Base-by-base conservation (phyloP, 2,888 invertebrate genomes). In the Imbricaverruca yamaguchii region DNA sequence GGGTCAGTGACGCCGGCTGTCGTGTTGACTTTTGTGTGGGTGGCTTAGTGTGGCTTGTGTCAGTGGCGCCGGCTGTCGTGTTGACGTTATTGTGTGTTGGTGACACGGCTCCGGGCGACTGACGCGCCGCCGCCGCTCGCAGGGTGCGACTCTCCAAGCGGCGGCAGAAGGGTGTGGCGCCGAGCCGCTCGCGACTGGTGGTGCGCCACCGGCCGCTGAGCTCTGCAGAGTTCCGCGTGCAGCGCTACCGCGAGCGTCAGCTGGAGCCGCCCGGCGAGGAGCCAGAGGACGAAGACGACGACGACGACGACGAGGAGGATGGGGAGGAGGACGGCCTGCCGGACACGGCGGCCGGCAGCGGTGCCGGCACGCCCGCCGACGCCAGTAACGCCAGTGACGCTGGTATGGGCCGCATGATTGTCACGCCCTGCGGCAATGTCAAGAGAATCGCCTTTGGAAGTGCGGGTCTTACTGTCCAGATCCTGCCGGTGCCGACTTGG, bases 111-210 rank as follows among this genome's bases (percentile, higher is more conserved):
- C 39, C 39, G 39, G 39, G 2, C 39, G 39, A 39, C 25, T 57
- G 15, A 53, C 77, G 12, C 67, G 55, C 63, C 23, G 56, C 23
- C 79, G 39, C 39, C 39, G 39, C 4, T 39, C 39, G 18, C 84
- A 92, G 97, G 81, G 98, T 98, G 82, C 92, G 97, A 9, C 89
- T 98, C 82, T 97, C 95, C 84, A 98, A 98, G 87, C 91, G 98
- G 21, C 91, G 98, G 80, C 94, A 96, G 80, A 93, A 93, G 85
- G 92, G 92, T 2, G 91, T 91, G 83, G 91, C 89, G 82, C 92
- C 90, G 83, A 92, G 91, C 79, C 93, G 94, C 84, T 95, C 95
- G 0, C 89, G 94, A 80, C 89, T 98, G 74, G 93, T 97, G 67
- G 97, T 98, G 6, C 93, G 94, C 80, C 97, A 98, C 87, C 90